phyloP scores from a whole-genome alignment of 2,113 vertebrate genomes.

The Callaeas wilsoni region DNA sequence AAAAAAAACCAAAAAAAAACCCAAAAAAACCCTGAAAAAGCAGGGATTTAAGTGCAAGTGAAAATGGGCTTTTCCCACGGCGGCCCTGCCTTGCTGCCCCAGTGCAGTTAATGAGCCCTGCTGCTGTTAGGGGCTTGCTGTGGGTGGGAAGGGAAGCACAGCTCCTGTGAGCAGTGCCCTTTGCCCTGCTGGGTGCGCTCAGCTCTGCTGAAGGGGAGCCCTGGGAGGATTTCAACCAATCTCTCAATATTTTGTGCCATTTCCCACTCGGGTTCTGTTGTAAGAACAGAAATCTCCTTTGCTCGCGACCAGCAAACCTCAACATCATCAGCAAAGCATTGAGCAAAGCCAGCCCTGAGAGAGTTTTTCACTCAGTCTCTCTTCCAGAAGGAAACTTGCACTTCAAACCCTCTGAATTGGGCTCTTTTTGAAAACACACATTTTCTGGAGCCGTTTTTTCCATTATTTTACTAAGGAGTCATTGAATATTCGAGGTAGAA shows the following conservation, averaged over 20 bases:
- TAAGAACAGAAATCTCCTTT: neutral
- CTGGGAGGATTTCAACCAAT: neutral
- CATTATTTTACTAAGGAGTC: neutral
- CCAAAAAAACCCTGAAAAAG: no score
- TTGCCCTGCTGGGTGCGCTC: neutral
- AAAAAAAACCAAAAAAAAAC: no score
- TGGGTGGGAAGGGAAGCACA: neutral
- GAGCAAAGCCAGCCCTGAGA: neutral
- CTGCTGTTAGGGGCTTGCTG: neutral
- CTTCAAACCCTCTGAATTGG: neutral
- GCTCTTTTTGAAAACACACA: neutral
- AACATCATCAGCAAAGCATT: neutral
- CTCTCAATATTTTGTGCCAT: neutral
- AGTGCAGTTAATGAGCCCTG: neutral
- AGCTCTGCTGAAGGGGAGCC: neutral
- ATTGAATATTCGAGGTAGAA: neutral
- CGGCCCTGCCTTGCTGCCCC: neutral
- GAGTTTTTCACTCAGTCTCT: neutral
- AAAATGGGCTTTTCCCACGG: neutral
- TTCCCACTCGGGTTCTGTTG: neutral
- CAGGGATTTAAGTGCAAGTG: neutral
- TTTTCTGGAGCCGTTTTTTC: neutral
- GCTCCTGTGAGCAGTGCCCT: accelerated
- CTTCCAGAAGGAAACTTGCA: neutral
- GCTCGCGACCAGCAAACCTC: neutral